Evolutionary conservation across 1,140 invertebrate genomes (phyloP).

Genomic region (Papilio dardanus): DNA sequence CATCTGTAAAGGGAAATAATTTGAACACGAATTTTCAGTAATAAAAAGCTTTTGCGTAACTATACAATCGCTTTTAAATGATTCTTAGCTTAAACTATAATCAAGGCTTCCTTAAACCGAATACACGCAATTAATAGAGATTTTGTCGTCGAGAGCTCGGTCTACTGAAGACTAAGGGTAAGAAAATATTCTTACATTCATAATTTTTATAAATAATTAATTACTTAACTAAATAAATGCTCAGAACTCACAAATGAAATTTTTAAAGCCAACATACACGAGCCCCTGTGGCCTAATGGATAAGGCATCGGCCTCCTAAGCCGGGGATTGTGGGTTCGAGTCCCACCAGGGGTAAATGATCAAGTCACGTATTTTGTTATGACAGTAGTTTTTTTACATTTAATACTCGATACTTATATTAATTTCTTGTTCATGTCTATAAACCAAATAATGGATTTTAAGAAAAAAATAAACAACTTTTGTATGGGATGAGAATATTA

Average conservation of each 20-base stretch:
- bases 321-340: conserved; percentile 52
- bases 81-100: background rate
- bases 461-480: too few relatives aligned
- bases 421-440: too few relatives aligned
- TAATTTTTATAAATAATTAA: too few relatives aligned
- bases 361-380: background rate
- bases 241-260: too few relatives aligned
- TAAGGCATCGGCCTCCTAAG: conserved; percentile 53
- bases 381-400: background rate
- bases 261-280: too few relatives aligned
- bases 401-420: background rate
- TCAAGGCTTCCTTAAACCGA: too few relatives aligned
- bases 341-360: conserved; percentile 41
- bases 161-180: too few relatives aligned
- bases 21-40: conserved; percentile 11
- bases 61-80: background rate
- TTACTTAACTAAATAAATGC: background rate
- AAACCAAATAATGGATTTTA: too few relatives aligned
- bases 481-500: too few relatives aligned
- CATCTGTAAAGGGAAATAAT: conserved; percentile 13
- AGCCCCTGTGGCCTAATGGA: conserved; percentile 44
- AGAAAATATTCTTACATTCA: too few relatives aligned
- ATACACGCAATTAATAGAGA: too few relatives aligned
- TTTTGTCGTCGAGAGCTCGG: too few relatives aligned
- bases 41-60: background rate